phyloP scores from a whole-genome alignment of 2,113 vertebrate species.

The Rhea americana region DNA sequence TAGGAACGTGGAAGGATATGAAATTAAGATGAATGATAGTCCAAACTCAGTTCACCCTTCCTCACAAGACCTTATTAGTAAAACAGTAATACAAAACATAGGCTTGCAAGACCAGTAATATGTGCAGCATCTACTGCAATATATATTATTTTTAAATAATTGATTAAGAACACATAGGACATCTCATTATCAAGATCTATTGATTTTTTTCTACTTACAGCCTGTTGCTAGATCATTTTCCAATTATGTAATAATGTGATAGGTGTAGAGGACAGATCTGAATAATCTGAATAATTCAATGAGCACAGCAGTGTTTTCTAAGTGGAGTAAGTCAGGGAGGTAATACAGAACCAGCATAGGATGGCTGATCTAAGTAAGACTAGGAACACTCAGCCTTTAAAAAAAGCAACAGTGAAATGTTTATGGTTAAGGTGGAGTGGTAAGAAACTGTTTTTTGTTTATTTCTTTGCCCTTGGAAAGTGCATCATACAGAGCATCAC shows the following conservation, averaged over 20 bases:
- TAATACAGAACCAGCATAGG: neutral
- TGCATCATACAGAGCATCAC: neutral
- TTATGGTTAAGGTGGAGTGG: neutral
- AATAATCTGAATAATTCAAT: conserved; percentile 27
- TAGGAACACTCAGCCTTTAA: neutral
- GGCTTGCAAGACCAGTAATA: neutral
- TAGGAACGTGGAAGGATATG: conserved; percentile 51
- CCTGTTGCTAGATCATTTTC: conserved; percentile 45
- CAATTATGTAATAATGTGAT: conserved; percentile 27
- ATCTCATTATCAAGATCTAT: conserved; percentile 53
- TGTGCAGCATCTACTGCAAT: conserved; percentile 7
- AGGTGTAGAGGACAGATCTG: conserved; percentile 15
- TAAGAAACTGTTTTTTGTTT: neutral
- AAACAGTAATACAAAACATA: neutral
- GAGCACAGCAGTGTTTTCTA: neutral
- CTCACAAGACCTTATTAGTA: conserved; percentile 45
- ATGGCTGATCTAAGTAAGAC: neutral
- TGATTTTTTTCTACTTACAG: conserved; percentile 33
- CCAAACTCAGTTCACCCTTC: conserved; percentile 48
- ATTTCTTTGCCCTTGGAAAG: neutral
- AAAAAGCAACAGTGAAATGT: neutral
- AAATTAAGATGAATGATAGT: conserved; percentile 66
- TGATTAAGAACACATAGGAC: conserved; percentile 20
- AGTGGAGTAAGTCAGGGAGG: neutral
- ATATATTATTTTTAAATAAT: neutral